phyloP scores from a whole-genome alignment of 2,113 vertebrate genomes.

The Hyperopisus bebe region DNA sequence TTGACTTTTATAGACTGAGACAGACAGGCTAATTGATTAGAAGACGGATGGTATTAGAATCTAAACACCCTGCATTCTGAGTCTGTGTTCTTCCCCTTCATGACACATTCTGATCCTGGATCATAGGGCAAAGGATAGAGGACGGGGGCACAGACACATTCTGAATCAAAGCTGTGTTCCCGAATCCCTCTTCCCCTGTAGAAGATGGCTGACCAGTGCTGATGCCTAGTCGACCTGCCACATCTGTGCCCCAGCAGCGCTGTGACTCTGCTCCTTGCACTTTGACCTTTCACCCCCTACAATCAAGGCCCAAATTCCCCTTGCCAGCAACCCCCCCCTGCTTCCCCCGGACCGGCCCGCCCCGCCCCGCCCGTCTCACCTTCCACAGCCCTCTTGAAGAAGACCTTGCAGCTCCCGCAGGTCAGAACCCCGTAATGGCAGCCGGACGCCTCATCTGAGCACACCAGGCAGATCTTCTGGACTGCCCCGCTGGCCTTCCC shows the following conservation, averaged over 20 bases:
- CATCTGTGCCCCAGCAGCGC: neutral
- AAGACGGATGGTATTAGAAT: neutral
- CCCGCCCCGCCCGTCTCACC: constrained; percentile 39
- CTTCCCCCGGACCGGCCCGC: neutral
- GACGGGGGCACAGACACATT: neutral
- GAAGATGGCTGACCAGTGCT: neutral
- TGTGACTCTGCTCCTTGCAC: neutral
- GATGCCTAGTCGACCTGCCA: neutral
- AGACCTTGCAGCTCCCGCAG: constrained; percentile 74
- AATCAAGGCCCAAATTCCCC: neutral
- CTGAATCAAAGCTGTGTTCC: neutral
- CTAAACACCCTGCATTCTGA: neutral
- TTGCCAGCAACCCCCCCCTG: too few species aligned
- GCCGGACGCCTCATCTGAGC: constrained; percentile 68
- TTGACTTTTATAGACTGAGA: neutral
- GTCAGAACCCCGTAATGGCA: constrained; percentile 75
- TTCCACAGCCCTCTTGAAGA: constrained; percentile 74
- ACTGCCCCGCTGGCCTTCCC: constrained; percentile 45
- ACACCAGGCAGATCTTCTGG: constrained; percentile 69
- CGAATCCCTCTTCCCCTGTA: neutral
- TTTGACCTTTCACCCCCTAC: neutral
- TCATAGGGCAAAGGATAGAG: neutral
- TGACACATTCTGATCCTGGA: neutral
- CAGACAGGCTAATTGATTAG: neutral
- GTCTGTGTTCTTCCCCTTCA: neutral